Evolutionary conservation across 1,140 invertebrate genomes (phyloP).

Genomic region (Heliconius hewitsoni): DNA sequence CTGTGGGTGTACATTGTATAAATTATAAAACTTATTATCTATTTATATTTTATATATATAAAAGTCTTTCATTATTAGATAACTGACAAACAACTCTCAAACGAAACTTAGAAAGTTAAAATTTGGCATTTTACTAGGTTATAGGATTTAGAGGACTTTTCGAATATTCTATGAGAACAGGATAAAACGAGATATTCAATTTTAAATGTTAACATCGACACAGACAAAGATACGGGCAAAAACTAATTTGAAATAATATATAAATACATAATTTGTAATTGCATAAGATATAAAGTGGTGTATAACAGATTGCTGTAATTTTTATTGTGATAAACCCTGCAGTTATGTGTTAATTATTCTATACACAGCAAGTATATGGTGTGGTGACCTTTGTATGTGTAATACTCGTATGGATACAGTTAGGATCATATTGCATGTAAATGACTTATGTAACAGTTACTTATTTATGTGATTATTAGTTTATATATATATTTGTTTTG

Average conservation of each 20-base stretch:
- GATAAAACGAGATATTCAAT: no score
- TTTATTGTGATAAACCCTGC: not conserved
- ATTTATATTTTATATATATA: not conserved
- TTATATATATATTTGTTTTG: no score
- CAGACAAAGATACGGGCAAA: no score
- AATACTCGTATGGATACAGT: not conserved
- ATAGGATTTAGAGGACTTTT: no score
- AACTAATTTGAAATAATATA: not conserved
- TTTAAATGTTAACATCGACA: no score
- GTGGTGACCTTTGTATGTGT: not conserved
- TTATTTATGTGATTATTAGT: no score
- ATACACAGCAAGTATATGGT: not conserved
- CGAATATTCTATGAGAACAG: no score
- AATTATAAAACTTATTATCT: not conserved
- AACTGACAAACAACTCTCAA: no score
- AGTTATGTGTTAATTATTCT: constrained; percentile 3
- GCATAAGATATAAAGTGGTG: not conserved
- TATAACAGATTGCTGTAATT: not conserved
- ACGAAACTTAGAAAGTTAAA: not conserved
- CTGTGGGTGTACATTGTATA: constrained; percentile 1
- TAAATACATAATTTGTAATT: not conserved
- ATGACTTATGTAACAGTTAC: no score
- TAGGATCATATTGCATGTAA: not conserved
- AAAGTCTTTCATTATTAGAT: no score
- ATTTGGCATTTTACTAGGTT: no score